A percentile compares a stretch with the other conserved stretches of the same genome.
Evolutionary conservation across 2,888 invertebrate species (phyloP).

Genomic region (Pollenia labialis): DNA sequence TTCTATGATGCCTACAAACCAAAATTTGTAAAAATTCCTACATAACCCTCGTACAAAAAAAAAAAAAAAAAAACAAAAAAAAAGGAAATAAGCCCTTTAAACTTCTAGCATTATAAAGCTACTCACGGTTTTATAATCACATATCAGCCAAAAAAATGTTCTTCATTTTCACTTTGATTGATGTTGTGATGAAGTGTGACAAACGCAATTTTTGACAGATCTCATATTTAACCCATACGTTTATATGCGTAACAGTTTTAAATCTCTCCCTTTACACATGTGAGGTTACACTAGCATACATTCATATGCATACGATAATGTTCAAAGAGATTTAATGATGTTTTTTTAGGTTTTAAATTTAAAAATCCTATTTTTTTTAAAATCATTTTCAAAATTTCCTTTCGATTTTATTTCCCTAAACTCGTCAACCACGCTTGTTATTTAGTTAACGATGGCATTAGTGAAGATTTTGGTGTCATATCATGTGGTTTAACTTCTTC

Average conservation of each 20-base stretch:
- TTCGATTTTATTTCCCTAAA: constrained; percentile 24
- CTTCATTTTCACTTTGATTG: constrained; percentile 77
- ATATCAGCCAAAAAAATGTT: constrained; percentile 32
- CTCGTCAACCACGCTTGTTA: constrained; percentile 53
- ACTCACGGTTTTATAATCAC: constrained; percentile 61
- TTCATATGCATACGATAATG: constrained; percentile 62
- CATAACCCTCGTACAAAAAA: constrained; percentile 36
- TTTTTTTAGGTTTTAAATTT: constrained; percentile 70
- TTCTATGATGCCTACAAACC: too few species aligned
- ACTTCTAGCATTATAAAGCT: constrained; percentile 60
- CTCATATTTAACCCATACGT: constrained; percentile 68
- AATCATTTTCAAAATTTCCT: constrained; percentile 40
- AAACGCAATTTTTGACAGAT: constrained; percentile 75
- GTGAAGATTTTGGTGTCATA: constrained; percentile 70
- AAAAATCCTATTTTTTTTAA: constrained; percentile 61
- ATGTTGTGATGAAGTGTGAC: constrained; percentile 79
- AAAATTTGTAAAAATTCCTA: not conserved
- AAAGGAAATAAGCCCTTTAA: constrained; percentile 47
- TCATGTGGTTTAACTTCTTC: constrained; percentile 80
- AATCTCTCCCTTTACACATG: constrained; percentile 48
- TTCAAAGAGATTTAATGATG: constrained; percentile 63
- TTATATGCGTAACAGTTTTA: constrained; percentile 10
- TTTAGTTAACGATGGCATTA: constrained; percentile 70
- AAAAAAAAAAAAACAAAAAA: not conserved
- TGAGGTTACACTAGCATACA: not conserved